Percentiles rank a stretch among this genome's conserved stretches.
phyloP scores from a whole-genome alignment of 2,113 vertebrate genomes.

The Alethe castanea region DNA sequence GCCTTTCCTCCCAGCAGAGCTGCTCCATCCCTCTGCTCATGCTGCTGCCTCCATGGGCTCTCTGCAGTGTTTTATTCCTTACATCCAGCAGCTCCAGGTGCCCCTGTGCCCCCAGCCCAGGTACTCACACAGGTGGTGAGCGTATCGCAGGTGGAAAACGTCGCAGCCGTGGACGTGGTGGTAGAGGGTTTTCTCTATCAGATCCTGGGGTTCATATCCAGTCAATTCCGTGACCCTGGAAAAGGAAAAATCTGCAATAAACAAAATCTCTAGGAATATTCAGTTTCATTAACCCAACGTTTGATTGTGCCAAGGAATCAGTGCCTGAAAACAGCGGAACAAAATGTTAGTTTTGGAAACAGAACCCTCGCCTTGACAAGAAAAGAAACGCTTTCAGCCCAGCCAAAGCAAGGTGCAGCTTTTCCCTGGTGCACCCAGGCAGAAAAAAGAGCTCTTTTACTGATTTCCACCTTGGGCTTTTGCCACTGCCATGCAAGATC shows the following conservation, averaged over 20 bases:
- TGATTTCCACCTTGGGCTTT: background rate
- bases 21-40: background rate
- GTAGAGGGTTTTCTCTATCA: conserved; percentile 95
- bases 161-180: conserved; percentile 92
- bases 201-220: conserved; percentile 92
- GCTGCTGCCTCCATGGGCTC: background rate
- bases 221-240: conserved; percentile 91
- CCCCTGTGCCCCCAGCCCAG: background rate
- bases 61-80: too few species aligned
- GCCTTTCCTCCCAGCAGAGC: background rate
- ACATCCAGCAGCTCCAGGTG: background rate
- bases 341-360: conserved; percentile 46
- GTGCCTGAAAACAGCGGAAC: background rate
- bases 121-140: conserved; percentile 89
- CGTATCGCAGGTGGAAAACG: conserved; percentile 86
- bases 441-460: conserved; percentile 13
- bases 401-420: conserved; percentile 10
- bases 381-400: conserved; percentile 11
- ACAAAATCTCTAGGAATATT: background rate
- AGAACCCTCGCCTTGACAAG: conserved; percentile 8
- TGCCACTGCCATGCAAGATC: background rate
- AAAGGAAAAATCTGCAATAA: conserved; percentile 18
- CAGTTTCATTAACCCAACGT: background rate
- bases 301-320: background rate
- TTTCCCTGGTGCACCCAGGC: background rate